Evolutionary conservation across 2,797 vertebrate species (phyloP).

Genomic region (Notolabrus celidotus): DNA sequence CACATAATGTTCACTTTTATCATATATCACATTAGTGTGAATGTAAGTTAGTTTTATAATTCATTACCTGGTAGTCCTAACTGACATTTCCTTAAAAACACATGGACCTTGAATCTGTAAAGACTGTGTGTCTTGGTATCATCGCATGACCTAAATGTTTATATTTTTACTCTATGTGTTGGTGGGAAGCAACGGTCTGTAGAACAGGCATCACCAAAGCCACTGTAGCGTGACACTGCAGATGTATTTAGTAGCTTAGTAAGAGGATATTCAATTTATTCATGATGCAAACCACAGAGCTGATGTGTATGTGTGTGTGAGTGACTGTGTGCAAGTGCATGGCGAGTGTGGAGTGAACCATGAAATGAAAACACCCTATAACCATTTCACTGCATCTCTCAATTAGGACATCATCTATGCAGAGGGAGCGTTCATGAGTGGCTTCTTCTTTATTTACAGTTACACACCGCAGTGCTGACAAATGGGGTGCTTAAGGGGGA

Average conservation of each 20-base stretch:
- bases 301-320: conserved; percentile 48
- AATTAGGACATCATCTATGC: conserved; percentile 79
- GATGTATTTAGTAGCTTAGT: conserved; percentile 77
- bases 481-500: conserved; percentile 39
- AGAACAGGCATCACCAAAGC: conserved; percentile 38
- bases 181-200: conserved; percentile 41
- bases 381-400: conserved; percentile 79
- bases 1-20: not conserved
- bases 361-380: conserved; percentile 82
- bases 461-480: conserved; percentile 64
- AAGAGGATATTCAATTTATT: conserved; percentile 83
- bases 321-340: conserved; percentile 50
- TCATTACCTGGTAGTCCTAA: not conserved
- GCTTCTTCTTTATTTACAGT: conserved; percentile 75
- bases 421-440: conserved; percentile 65
- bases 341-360: conserved; percentile 76
- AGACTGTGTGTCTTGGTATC: conserved; percentile 29
- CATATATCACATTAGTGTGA: not conserved
- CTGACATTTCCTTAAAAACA: not conserved
- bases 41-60: not conserved
- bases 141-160: conserved; percentile 53
- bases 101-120: not conserved
- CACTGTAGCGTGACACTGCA: conserved; percentile 68
- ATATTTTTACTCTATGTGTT: conserved; percentile 49
- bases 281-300: conserved; percentile 78